These are phyloP conservation scores for Digitonthophagus gazella DNA, from an alignment of 2,888 invertebrate genomes.

Conservation along the genomic window DNA sequence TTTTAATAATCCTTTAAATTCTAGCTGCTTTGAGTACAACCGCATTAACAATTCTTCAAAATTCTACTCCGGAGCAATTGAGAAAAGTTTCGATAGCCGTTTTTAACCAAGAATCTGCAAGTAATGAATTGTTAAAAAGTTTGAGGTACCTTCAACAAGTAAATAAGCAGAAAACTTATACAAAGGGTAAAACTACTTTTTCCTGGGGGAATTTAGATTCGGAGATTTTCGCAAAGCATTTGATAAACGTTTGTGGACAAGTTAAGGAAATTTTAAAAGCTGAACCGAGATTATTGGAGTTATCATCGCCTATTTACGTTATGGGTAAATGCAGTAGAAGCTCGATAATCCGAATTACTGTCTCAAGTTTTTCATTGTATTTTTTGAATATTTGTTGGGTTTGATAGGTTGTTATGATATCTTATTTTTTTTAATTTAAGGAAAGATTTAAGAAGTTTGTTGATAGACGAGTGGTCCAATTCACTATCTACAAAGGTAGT, in stretches of 20 bases:
- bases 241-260: constrained; percentile 55
- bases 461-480: too few relatives aligned
- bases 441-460: too few relatives aligned
- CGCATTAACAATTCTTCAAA: constrained; percentile 20
- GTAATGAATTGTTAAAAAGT: constrained; percentile 59
- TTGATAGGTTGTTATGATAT: too few relatives aligned
- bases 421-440: too few relatives aligned
- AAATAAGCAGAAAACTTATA: constrained; percentile 34
- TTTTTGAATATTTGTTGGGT: too few relatives aligned
- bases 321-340: too few relatives aligned
- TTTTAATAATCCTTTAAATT: constrained; percentile 10
- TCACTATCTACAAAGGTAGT: too few relatives aligned
- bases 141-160: constrained; percentile 53
- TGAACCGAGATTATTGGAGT: constrained; percentile 56
- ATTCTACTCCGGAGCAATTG: constrained; percentile 21
- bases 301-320: constrained; percentile 59
- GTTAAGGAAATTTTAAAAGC: constrained; percentile 52
- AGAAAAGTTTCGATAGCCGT: constrained; percentile 51
- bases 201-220: constrained; percentile 45
- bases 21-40: constrained; percentile 37
- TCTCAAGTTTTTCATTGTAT: too few relatives aligned
- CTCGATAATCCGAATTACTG: too few relatives aligned
- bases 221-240: constrained; percentile 51
- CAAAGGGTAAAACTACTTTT: constrained; percentile 33
- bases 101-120: constrained; percentile 56